Evolutionary conservation across 2,113 vertebrate species (phyloP).

Genomic region (Thinocorus orbignyianus): DNA sequence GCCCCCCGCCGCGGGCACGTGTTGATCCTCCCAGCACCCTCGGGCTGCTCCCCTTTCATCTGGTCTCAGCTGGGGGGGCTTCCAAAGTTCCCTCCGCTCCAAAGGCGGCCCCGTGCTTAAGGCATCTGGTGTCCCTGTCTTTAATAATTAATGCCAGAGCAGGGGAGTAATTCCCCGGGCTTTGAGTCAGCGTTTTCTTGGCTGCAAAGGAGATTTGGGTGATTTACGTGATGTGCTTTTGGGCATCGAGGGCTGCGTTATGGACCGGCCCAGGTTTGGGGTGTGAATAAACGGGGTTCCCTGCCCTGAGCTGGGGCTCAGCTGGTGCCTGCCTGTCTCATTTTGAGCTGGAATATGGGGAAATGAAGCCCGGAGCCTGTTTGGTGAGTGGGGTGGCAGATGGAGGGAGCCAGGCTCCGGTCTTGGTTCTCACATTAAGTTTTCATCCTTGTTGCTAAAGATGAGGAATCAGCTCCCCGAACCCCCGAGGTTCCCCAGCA

Average conservation of each 20-base stretch:
- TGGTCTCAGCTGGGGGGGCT: accelerated
- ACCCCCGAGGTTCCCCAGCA: neutral
- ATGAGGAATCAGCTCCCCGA: neutral
- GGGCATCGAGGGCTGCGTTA: neutral
- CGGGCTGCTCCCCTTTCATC: accelerated
- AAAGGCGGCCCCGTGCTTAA: neutral
- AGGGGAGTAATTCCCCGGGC: neutral
- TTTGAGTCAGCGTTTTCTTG: neutral
- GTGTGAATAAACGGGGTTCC: accelerated
- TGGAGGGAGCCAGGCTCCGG: neutral
- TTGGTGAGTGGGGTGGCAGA: accelerated
- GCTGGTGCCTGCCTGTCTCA: accelerated
- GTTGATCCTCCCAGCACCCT: neutral
- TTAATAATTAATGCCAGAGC: neutral
- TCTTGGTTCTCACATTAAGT: neutral
- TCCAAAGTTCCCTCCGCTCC: no score
- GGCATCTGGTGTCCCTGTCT: neutral
- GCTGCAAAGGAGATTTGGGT: neutral
- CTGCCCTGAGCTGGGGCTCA: accelerated
- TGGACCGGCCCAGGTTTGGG: accelerated
- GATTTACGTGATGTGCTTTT: accelerated
- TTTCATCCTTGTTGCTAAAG: neutral
- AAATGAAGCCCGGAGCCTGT: accelerated
- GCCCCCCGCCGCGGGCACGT: neutral
- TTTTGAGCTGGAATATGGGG: accelerated